These are phyloP conservation scores for Oligia latruncula DNA, from an alignment of 2,888 invertebrate genomes.

Conservation along the genomic window DNA sequence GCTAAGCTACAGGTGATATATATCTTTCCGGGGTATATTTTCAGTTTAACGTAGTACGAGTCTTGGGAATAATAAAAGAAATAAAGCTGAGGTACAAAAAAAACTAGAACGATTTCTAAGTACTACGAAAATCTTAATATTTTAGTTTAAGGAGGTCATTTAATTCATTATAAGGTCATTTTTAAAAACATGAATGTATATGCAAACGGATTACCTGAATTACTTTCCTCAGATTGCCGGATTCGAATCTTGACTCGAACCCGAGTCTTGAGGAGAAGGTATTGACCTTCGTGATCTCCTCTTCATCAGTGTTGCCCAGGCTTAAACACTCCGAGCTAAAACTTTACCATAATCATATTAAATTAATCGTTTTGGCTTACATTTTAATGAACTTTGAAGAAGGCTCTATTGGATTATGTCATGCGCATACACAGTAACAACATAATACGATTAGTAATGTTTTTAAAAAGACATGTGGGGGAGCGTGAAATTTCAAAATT, in stretches of 20 bases:
- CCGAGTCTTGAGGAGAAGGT: constrained; percentile 87
- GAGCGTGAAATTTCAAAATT: background rate
- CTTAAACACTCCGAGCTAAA: constrained; percentile 79
- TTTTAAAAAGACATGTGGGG: background rate
- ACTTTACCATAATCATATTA: constrained; percentile 56
- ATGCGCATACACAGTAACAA: background rate
- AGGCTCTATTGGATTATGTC: background rate
- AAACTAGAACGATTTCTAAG: too few relatives aligned
- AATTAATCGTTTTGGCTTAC: constrained; percentile 2
- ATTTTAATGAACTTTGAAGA: background rate
- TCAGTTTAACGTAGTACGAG: background rate
- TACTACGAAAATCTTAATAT: background rate
- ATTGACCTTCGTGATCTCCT: constrained; percentile 84
- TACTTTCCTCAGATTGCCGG: constrained; percentile 95
- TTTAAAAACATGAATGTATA: background rate
- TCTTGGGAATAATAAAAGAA: background rate
- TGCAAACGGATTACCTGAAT: constrained; percentile 90
- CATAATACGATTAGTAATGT: background rate
- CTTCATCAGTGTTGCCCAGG: constrained; percentile 88
- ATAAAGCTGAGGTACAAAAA: background rate
- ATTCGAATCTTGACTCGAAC: constrained; percentile 96
- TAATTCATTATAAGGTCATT: background rate
- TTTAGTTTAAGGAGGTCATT: background rate
- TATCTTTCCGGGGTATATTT: background rate
- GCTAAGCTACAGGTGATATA: too few relatives aligned